phyloP scores from a whole-genome alignment of 2,888 invertebrate species.

The Campoplex capitator region DNA sequence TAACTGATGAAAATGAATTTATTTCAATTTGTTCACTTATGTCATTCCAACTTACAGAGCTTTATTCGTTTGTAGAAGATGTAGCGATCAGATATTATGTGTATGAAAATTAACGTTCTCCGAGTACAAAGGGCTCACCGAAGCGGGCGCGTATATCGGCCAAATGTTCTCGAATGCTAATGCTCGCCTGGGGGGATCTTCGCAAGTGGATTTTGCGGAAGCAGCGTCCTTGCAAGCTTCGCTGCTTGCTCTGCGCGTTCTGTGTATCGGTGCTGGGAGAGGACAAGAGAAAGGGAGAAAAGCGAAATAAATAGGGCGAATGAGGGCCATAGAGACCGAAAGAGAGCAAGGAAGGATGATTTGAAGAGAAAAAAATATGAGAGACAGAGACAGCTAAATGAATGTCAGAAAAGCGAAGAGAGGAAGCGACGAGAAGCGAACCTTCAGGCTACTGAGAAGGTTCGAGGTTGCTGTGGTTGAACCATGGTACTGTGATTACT shows the following conservation, averaged over 20 bases:
- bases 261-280: neutral
- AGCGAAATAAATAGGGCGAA: conserved; percentile 8
- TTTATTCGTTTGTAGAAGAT: neutral
- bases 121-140: conserved; percentile 41
- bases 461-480: conserved; percentile 55
- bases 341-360: neutral
- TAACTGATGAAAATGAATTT: neutral
- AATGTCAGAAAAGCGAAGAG: conserved; percentile 23
- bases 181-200: conserved; percentile 39
- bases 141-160: conserved; percentile 31
- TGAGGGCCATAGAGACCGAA: conserved; percentile 6
- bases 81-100: neutral
- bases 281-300: neutral
- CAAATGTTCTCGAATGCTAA: conserved; percentile 37
- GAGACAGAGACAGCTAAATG: conserved; percentile 27
- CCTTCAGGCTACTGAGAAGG: conserved; percentile 32
- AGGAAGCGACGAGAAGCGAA: conserved; percentile 10
- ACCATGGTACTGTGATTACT: conserved; percentile 66
- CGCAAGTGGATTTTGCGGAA: conserved; percentile 45
- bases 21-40: neutral
- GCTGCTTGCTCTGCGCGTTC: conserved; percentile 24
- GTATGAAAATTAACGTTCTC: conserved; percentile 8
- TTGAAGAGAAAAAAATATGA: neutral
- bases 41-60: neutral
- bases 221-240: conserved; percentile 14